These are phyloP conservation scores for Acinonyx jubatus DNA, from an alignment of 2,113 vertebrate genomes.

Conservation along the genomic window DNA sequence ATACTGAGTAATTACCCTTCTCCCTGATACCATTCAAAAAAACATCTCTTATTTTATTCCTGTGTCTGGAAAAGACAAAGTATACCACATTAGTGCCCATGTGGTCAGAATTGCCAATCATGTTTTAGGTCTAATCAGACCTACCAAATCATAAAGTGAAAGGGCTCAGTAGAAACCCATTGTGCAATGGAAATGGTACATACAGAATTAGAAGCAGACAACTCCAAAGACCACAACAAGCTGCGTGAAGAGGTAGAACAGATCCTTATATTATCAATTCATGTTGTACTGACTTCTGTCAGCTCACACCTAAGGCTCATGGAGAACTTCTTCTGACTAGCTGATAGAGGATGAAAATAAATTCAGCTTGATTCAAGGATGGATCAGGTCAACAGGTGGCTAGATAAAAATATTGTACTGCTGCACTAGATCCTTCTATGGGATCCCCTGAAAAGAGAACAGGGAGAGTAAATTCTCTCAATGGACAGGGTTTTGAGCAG, in stretches of 20 bases:
- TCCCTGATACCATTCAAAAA: too few relatives aligned
- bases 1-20: not conserved
- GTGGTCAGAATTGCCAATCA: not conserved
- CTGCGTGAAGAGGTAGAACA: not conserved
- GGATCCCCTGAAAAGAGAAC: not conserved
- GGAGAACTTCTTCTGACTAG: not conserved
- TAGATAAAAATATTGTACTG: not conserved
- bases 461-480: not conserved
- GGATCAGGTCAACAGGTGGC: not conserved
- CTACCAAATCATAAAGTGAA: not conserved
- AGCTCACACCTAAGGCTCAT: not conserved
- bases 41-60: not conserved
- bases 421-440: not conserved
- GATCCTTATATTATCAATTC: not conserved
- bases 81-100: not conserved
- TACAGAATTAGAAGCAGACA: not conserved
- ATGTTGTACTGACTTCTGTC: not conserved
- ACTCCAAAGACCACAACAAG: not conserved
- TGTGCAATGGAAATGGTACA: not conserved
- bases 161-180: not conserved
- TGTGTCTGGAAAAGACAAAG: not conserved
- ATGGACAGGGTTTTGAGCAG: not conserved
- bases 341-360: not conserved
- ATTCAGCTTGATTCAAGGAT: not conserved
- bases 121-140: not conserved